Evolutionary conservation across 1,140 invertebrate species (phyloP), one percentile per base, ranked within the genome.

Genomic region (Drosophila littoralis): DNA sequence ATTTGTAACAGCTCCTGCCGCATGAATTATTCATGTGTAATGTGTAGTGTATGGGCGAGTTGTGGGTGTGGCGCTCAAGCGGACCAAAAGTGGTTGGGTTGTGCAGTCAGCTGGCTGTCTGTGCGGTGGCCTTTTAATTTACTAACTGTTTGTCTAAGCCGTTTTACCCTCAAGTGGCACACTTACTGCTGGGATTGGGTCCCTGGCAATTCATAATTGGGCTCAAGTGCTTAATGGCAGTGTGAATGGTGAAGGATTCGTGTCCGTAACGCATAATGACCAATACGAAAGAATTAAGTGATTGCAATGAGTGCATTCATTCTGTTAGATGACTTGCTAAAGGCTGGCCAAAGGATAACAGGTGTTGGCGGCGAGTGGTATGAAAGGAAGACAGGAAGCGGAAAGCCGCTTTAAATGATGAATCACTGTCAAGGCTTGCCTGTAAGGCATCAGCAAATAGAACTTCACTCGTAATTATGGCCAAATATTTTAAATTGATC

Each of bases 21-120:
- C 42, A 48, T 88, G 84, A 88, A 88, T 88, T 83, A 88, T 88
- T 88, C 84, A 88, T 88, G 69, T 59, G 54, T 72, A 54, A 65
- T 55, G 50, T 36, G 54, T 45, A 5, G 12, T 36, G 48, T 43
- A 43, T 65, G 46, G 36, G n/a, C 36, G 73, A 58, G 58, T 42
- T 51, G 58, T 61, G 63, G 63, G 63, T 64, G 75, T 75, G 79
- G 77, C 57, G 46, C 13, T 43, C 64, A 10, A 59, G 38, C 33
- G 32, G 36, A 51, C 28, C 45, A 60, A 40, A 46, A 45, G 40
- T 57, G 46, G 7, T 60, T 22, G 42, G 33, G 35, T 32, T 36
- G 55, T 6, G 45, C 38, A 15, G 55, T 28, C 55, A 58, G 40
- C 50, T 50, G 45, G 22, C 22, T 28, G 33, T 13, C 38, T 36